Evolutionary conservation across 1,140 invertebrate species (phyloP).

Genomic region (Dendroctonus valens): DNA sequence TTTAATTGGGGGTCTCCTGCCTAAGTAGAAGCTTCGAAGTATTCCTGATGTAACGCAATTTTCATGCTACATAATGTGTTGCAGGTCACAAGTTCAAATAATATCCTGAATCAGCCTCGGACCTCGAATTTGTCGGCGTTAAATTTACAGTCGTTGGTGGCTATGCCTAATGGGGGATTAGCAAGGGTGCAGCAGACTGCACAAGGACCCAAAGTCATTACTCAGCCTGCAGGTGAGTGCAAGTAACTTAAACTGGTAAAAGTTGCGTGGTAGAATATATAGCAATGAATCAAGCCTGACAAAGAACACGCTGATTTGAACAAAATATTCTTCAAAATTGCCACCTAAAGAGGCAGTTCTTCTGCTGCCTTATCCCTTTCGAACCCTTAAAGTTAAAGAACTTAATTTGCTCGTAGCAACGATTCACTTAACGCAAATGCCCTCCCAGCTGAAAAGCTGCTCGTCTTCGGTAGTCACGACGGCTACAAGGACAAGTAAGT

Average conservation of each 20-base stretch:
- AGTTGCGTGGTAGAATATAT: neutral
- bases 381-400: neutral
- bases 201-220: slow-evolving; percentile 47
- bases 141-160: slow-evolving; percentile 43
- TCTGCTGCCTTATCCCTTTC: neutral
- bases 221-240: slow-evolving; percentile 44
- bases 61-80: too few relatives aligned
- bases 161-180: slow-evolving; percentile 43
- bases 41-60: too few relatives aligned
- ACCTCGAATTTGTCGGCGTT: slow-evolving; percentile 37
- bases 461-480: slow-evolving; percentile 35
- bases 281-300: neutral
- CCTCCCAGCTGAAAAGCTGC: slow-evolving; percentile 40
- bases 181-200: slow-evolving; percentile 38
- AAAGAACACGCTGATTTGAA: too few relatives aligned
- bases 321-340: neutral
- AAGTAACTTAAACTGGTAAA: too few relatives aligned
- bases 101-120: slow-evolving; percentile 15
- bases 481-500: slow-evolving; percentile 46
- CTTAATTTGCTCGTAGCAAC: slow-evolving; percentile 36
- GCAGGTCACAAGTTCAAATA: too few relatives aligned
- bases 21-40: too few relatives aligned
- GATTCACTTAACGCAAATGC: slow-evolving; percentile 46
- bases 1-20: too few relatives aligned
- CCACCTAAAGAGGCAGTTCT: too few relatives aligned